phyloP scores from a whole-genome alignment of 2,888 invertebrate genomes.

The Blastobasis adustella region DNA sequence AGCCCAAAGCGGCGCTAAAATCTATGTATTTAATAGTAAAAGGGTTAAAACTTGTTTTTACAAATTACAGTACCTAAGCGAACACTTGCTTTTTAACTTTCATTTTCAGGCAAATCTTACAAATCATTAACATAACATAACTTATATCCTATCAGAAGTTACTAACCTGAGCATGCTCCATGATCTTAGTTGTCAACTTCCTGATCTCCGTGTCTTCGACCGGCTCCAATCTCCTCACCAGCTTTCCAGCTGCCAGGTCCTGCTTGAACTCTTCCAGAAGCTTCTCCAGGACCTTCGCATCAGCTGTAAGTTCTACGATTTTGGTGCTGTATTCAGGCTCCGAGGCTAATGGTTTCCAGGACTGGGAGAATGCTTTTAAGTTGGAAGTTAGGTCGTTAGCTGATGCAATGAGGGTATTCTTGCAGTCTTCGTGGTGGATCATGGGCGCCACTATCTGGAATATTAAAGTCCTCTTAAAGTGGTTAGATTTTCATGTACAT shows the following conservation, averaged over 20 bases:
- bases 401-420: slow-evolving; percentile 32
- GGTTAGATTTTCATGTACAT: too few relatives aligned
- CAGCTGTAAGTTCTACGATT: slow-evolving; percentile 22
- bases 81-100: too few relatives aligned
- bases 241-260: slow-evolving; percentile 29
- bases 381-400: slow-evolving; percentile 28
- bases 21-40: too few relatives aligned
- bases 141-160: background rate
- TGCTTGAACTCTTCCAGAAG: slow-evolving; percentile 28
- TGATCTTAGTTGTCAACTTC: slow-evolving; percentile 37
- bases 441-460: slow-evolving; percentile 43
- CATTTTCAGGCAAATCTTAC: too few relatives aligned
- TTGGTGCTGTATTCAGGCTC: slow-evolving; percentile 17
- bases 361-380: too few relatives aligned
- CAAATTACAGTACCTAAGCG: too few relatives aligned
- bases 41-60: too few relatives aligned
- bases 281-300: slow-evolving; percentile 21
- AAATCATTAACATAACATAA: too few relatives aligned
- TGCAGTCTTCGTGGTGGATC: slow-evolving; percentile 38
- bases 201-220: slow-evolving; percentile 46
- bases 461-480: background rate
- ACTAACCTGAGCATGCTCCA: slow-evolving; percentile 43
- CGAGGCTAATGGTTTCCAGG: slow-evolving; percentile 26
- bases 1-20: too few relatives aligned
- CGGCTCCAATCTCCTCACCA: slow-evolving; percentile 26